Evolutionary conservation across 2,113 vertebrate species (phyloP).

Genomic region (Urocolius indicus): DNA sequence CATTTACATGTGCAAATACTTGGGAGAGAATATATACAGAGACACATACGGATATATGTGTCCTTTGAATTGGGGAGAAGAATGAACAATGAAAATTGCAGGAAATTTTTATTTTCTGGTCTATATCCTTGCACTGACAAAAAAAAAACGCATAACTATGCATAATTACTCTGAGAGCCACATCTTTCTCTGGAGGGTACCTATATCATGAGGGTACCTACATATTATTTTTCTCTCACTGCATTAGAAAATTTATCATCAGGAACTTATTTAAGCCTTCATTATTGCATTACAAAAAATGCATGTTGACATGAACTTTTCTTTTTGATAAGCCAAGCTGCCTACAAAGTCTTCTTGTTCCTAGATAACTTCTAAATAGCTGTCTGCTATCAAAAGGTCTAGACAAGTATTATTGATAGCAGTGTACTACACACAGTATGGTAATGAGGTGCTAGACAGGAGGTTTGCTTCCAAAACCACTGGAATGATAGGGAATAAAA

Average conservation of each 20-base stretch:
- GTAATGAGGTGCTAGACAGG: background rate
- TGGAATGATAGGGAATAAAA: background rate
- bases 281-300: background rate
- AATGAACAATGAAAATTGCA: background rate
- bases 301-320: background rate
- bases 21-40: background rate
- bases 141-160: background rate
- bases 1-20: background rate
- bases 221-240: background rate
- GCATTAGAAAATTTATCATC: background rate
- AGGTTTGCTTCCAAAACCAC: conserved; percentile 30
- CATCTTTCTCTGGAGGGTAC: background rate
- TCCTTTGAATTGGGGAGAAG: background rate
- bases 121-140: background rate
- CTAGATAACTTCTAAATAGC: background rate
- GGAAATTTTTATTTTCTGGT: background rate
- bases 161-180: background rate
- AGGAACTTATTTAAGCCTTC: background rate
- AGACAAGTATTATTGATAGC: background rate
- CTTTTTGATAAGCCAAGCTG: background rate
- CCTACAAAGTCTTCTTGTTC: background rate
- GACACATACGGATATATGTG: background rate
- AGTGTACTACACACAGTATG: background rate
- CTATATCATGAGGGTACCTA: background rate
- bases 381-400: background rate